phyloP scores from a whole-genome alignment of 2,113 vertebrate species.

The Callipepla squamata region DNA sequence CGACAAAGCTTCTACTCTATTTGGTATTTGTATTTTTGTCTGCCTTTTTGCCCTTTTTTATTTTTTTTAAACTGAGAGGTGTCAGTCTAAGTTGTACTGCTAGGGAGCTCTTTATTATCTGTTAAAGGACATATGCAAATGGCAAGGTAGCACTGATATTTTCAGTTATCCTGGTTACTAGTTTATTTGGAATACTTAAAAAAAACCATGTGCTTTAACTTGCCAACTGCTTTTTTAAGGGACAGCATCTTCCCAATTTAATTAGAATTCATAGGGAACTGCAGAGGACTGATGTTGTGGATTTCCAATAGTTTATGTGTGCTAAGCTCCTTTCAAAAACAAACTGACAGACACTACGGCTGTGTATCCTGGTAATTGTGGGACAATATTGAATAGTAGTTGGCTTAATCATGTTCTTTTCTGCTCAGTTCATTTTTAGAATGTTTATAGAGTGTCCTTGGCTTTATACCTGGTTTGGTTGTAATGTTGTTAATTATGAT shows the following conservation, averaged over 20 bases:
- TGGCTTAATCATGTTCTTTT: neutral
- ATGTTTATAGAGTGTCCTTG: neutral
- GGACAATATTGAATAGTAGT: neutral
- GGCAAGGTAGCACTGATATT: neutral
- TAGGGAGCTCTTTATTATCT: neutral
- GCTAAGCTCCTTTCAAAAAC: neutral
- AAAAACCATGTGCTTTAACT: neutral
- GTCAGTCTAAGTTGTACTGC: neutral
- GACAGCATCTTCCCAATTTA: neutral
- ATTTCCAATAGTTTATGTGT: neutral
- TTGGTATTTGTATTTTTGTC: neutral
- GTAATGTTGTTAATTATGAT: constrained; percentile 30
- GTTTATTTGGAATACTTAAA: neutral
- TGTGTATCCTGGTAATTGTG: neutral
- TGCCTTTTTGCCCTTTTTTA: neutral
- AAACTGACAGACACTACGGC: neutral
- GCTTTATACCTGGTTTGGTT: constrained; percentile 1
- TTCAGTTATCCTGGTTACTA: neutral
- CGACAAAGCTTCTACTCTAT: neutral
- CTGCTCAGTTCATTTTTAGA: neutral
- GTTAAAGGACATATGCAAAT: neutral
- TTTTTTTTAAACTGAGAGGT: neutral
- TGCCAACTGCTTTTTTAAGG: neutral
- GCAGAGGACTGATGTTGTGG: neutral
- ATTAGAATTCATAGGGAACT: neutral